These are phyloP conservation scores for Ceyx melanurus DNA, from an alignment of 2,113 vertebrate genomes.

Conservation along the genomic window DNA sequence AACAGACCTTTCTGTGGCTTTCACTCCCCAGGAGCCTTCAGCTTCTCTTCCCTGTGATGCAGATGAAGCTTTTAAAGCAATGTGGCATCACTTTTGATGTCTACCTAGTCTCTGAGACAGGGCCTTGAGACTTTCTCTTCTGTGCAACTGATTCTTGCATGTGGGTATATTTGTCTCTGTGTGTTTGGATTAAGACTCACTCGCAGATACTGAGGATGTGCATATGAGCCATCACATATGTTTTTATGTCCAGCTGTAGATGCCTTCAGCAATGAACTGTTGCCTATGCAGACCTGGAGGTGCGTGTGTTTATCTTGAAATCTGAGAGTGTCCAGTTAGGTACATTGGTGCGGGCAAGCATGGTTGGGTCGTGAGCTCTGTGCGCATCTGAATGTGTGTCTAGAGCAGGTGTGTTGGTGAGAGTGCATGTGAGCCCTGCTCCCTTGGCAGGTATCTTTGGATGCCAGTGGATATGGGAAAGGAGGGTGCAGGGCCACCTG, in stretches of 20 bases:
- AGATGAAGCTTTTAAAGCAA: neutral
- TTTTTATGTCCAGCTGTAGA: neutral
- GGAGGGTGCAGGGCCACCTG: neutral
- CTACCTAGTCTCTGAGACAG: neutral
- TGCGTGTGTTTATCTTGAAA: fast-evolving
- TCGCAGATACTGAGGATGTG: neutral
- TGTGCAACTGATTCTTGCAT: neutral
- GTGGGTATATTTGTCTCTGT: neutral
- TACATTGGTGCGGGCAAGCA: neutral
- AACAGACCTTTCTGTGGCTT: neutral
- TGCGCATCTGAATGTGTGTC: neutral
- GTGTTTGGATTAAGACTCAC: neutral
- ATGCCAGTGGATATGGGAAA: neutral
- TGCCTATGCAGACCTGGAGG: neutral
- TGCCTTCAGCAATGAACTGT: neutral
- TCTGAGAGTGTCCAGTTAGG: fast-evolving
- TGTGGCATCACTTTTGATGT: neutral
- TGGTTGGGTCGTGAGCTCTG: neutral
- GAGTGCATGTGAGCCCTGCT: fast-evolving
- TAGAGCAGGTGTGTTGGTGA: neutral
- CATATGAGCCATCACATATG: neutral
- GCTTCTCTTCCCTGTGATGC: neutral
- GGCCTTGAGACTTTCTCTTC: neutral
- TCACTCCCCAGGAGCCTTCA: neutral
- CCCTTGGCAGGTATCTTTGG: neutral